Percentiles rank a stretch among this genome's conserved stretches.
Conservation (phyloP, 2,113 vertebrate species). For the Dromiciops gliroides region DNA sequence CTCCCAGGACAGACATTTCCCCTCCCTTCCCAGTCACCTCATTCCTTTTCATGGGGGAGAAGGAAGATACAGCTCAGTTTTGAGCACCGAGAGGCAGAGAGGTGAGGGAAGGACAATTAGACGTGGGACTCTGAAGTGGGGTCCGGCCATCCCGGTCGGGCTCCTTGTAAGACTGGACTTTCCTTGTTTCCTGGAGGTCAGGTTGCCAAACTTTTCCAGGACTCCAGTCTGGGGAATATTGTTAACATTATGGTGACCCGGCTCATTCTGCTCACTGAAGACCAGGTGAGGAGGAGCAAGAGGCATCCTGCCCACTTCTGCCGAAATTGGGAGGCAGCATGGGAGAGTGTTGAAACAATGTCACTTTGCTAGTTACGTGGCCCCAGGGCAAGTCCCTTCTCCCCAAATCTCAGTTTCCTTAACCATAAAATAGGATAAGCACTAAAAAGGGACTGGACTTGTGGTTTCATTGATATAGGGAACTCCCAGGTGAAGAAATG, state of each 20-base stretch:
- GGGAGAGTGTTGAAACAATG: not conserved
- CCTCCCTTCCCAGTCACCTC: not conserved
- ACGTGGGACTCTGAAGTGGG: not conserved
- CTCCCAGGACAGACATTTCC: not conserved
- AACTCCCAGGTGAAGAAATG: not conserved
- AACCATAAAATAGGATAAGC: not conserved
- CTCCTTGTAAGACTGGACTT: slow-evolving; percentile 94
- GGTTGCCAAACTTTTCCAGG: slow-evolving; percentile 99
- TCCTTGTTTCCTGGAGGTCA: slow-evolving; percentile 99
- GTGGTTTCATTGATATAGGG: not conserved
- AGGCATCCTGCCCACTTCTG: not conserved
- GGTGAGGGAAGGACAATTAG: not conserved
- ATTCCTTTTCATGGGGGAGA: not conserved
- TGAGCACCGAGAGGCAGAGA: no score
- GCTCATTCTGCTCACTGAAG: slow-evolving; percentile 96
- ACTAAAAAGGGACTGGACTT: not conserved
- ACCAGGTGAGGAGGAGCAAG: slow-evolving; percentile 88
- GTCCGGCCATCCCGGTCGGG: not conserved
- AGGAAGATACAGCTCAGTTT: not conserved
- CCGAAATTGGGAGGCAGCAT: not conserved
- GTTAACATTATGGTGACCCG: slow-evolving; percentile 97
- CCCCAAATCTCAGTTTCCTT: not conserved
- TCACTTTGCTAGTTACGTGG: not conserved
- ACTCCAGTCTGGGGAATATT: slow-evolving; percentile 99
- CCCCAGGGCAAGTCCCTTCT: not conserved